Evolutionary conservation across 2,113 vertebrate genomes (phyloP).

Genomic region (Holacanthus passer): DNA sequence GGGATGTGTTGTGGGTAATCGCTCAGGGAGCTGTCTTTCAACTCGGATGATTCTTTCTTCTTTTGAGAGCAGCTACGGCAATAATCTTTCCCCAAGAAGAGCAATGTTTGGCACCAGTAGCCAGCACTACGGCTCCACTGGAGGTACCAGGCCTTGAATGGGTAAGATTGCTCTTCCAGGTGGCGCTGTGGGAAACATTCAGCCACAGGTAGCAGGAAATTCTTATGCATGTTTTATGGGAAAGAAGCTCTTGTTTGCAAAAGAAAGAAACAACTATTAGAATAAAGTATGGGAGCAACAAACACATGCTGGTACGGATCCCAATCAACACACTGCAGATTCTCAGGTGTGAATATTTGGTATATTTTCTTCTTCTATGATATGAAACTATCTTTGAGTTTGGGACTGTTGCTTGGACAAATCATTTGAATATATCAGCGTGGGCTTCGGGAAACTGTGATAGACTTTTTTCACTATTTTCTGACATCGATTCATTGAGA

Average conservation of each 20-base stretch:
- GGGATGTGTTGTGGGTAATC: slow-evolving; percentile 34
- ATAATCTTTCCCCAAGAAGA: slow-evolving; percentile 10
- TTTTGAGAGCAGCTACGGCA: slow-evolving; percentile 31
- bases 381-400: neutral
- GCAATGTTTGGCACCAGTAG: slow-evolving; percentile 21
- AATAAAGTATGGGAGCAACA: neutral
- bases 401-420: neutral
- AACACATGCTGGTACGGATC: neutral
- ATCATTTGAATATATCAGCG: neutral
- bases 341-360: neutral
- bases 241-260: neutral
- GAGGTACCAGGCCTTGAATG: slow-evolving; percentile 11
- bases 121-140: slow-evolving; percentile 10
- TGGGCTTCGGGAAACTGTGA: neutral
- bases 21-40: slow-evolving; percentile 4
- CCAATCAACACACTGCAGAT: neutral
- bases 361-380: neutral
- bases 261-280: neutral
- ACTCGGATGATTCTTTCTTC: slow-evolving; percentile 3
- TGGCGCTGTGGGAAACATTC: neutral
- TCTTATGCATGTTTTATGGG: neutral
- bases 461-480: neutral
- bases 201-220: slow-evolving; percentile 6
- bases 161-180: slow-evolving; percentile 39
- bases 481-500: neutral